Conservation (phyloP, 1,140 invertebrate genomes). For the Achatina immaculata region DNA sequence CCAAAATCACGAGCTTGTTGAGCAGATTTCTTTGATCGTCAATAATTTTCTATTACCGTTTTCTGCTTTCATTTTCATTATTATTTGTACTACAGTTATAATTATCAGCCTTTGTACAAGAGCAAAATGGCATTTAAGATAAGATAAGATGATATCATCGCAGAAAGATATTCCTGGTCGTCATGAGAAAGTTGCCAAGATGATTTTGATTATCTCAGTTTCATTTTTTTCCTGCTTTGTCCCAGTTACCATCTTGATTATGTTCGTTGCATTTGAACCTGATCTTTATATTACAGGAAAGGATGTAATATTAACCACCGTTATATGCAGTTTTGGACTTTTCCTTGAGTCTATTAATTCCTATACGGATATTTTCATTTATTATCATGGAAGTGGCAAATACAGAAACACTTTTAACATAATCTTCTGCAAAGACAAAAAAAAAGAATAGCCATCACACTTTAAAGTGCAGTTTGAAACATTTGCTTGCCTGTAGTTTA, state of each 20-base stretch:
- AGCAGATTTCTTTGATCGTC: not conserved
- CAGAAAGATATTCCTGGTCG: not conserved
- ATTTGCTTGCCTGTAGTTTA: too few relatives aligned
- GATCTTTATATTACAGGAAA: not conserved
- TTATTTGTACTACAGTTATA: not conserved
- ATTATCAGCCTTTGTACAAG: not conserved
- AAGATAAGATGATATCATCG: not conserved
- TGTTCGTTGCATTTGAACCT: not conserved
- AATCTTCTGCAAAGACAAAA: not conserved
- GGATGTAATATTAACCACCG: not conserved
- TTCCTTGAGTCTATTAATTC: conserved; percentile 24
- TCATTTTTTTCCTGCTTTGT: not conserved
- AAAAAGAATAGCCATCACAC: too few relatives aligned
- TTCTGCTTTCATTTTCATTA: not conserved
- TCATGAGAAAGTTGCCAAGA: conserved; percentile 13
- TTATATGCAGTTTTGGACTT: not conserved
- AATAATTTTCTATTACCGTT: not conserved
- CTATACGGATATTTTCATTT: conserved; percentile 14
- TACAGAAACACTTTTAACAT: not conserved
- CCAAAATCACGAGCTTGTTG: not conserved
- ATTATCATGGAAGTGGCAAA: not conserved
- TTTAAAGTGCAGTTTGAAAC: too few relatives aligned
- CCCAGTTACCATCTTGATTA: conserved; percentile 18
- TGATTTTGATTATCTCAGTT: conserved; percentile 14
- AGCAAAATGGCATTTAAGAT: not conserved